These are phyloP conservation scores for Dexiosoma caninum DNA, from an alignment of 2,888 invertebrate species.

Conservation along the genomic window DNA sequence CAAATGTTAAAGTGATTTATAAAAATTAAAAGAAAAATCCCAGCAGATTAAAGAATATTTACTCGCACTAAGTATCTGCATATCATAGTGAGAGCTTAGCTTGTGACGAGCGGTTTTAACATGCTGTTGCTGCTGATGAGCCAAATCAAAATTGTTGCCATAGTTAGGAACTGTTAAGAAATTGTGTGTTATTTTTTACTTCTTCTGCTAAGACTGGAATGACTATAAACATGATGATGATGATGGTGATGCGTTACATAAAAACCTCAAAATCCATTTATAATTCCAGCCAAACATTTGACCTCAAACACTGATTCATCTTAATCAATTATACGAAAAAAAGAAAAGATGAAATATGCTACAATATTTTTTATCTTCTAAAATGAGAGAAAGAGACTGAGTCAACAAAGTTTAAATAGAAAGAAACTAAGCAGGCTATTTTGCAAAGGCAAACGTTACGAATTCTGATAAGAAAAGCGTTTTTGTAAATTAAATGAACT, in stretches of 20 bases:
- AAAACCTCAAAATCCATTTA: constrained; percentile 76
- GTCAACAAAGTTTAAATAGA: too few relatives aligned
- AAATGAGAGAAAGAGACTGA: too few relatives aligned
- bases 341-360: constrained; percentile 57
- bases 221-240: constrained; percentile 25
- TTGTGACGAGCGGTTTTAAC: background rate
- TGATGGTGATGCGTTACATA: constrained; percentile 63
- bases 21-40: too few relatives aligned
- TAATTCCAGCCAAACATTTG: constrained; percentile 77
- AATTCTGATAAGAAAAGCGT: too few relatives aligned
- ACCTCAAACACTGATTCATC: constrained; percentile 77
- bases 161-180: constrained; percentile 14
- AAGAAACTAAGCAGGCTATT: too few relatives aligned
- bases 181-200: background rate
- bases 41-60: background rate
- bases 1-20: constrained; percentile 73
- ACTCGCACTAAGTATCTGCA: constrained; percentile 37
- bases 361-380: constrained; percentile 3
- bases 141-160: constrained; percentile 41
- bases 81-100: constrained; percentile 52
- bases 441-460: too few relatives aligned
- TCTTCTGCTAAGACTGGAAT: background rate
- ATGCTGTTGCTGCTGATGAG: constrained; percentile 45
- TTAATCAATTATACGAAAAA: constrained; percentile 76
- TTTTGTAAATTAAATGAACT: too few relatives aligned